Percentiles rank a stretch among this genome's conserved stretches.
phyloP scores from a whole-genome alignment of 2,113 vertebrate genomes.

The Columba janthina region DNA sequence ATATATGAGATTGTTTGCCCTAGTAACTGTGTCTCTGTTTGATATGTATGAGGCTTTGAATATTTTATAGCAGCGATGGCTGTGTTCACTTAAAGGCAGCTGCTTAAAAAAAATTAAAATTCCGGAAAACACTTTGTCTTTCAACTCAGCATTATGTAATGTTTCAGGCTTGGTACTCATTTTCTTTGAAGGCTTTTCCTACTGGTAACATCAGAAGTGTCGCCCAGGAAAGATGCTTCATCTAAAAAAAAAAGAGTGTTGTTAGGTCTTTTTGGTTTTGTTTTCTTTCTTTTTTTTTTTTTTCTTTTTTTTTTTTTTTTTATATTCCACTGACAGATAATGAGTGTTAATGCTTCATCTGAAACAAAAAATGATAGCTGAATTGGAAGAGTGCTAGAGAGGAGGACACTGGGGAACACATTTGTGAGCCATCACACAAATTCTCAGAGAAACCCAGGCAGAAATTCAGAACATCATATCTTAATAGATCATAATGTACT shows the following conservation, averaged over 20 bases:
- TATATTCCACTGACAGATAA: conserved; percentile 23
- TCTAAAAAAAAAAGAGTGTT: neutral
- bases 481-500: conserved; percentile 58
- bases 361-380: conserved; percentile 22
- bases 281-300: conserved; percentile 14
- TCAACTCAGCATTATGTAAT: conserved; percentile 62
- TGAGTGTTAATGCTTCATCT: conserved; percentile 16
- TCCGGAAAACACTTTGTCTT: conserved; percentile 64
- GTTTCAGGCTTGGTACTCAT: conserved; percentile 34
- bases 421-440: conserved; percentile 30
- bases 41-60: conserved; percentile 71
- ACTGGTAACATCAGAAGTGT: conserved; percentile 37
- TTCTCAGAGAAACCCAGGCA: conserved; percentile 39
- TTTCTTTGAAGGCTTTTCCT: conserved; percentile 61
- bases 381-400: conserved; percentile 36
- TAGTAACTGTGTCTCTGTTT: conserved; percentile 64
- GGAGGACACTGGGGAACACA: neutral
- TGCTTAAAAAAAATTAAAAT: conserved; percentile 66
- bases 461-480: conserved; percentile 39
- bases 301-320: neutral
- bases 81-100: conserved; percentile 62
- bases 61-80: conserved; percentile 66
- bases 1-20: conserved; percentile 47
- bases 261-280: conserved; percentile 17
- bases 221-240: conserved; percentile 31